Evolutionary conservation across 2,888 invertebrate species (phyloP).

Genomic region (Lumbricus terrestris): DNA sequence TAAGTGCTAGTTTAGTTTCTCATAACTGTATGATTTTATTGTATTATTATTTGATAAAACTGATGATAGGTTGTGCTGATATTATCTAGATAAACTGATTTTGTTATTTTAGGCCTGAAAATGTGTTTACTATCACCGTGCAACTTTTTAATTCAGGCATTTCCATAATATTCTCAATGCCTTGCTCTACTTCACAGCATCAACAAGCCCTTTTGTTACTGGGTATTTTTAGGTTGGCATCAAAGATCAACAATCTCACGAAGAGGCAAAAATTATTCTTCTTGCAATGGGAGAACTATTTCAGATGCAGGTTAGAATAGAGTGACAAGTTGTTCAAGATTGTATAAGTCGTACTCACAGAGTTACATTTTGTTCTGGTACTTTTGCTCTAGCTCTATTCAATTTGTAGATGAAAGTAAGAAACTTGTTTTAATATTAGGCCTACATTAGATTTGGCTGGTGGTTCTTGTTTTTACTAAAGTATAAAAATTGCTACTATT

Average conservation of each 20-base stretch:
- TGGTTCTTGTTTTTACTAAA: background rate
- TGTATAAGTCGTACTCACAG: no score
- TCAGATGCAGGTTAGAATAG: constrained; percentile 79
- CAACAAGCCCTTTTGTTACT: background rate
- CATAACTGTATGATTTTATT: no score
- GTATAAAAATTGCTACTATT: background rate
- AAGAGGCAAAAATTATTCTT: constrained; percentile 80
- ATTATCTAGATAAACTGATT: no score
- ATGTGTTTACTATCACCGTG: no score
- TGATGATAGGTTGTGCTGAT: no score
- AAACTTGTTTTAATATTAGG: background rate
- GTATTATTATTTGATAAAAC: no score
- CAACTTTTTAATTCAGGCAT: background rate
- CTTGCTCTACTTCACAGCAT: no score
- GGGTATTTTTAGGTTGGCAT: constrained; percentile 63
- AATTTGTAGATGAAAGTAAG: background rate
- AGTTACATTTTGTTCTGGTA: no score
- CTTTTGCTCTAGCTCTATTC: background rate
- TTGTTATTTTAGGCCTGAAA: no score
- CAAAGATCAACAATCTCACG: constrained; percentile 76
- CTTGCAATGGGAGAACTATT: constrained; percentile 92
- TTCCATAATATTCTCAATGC: no score
- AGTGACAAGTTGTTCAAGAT: no score
- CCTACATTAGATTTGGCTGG: background rate
- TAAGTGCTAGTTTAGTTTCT: no score